Evolutionary conservation across 2,888 invertebrate genomes (phyloP), one percentile per base, ranked within the genome.

Genomic region (Drosophila ezoana): DNA sequence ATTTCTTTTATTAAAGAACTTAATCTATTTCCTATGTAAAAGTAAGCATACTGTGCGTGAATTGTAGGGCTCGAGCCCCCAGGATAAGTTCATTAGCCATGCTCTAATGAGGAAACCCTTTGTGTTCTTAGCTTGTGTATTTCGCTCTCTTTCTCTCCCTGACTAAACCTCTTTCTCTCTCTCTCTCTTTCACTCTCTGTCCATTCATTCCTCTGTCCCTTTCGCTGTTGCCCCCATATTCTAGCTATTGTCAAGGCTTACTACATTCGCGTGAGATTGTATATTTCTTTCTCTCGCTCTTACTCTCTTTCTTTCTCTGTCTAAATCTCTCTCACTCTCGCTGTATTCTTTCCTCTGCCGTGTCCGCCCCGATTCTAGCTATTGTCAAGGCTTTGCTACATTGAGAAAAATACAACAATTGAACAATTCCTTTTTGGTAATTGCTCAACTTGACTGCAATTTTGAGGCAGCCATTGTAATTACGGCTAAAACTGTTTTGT

Each of bases 381-480:
- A 41, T 77, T 64, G 62, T 63, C 35, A 51, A 57, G 59, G 65
- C 49, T 66, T 45, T 43, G 57, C 61, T 16, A 40, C 41, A 56
- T 59, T 49, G 14, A 23, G 56, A 56, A 56, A 65, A 40, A 33
- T 65, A 43, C 66, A 76, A 76, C 67, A 77, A 67, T 63, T 63
- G 76, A 63, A 72, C 67, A 72, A 77, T 77, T 63, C 40, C 56
- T 68, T 61, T 61, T 67, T 61, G 58, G 76, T 76, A 72, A 76
- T 76, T 76, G 76, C 64, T 77, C 76, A 76, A 76, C 78, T 76
- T 76, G 79, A 76, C 78, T 76, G 76, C 74, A 78, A 65, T 74
- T 78, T 60, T 69, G 65, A 69, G 63, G 74, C 28, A 49, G 62
- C 65, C 73, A 69, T 63, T 74, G 74, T 78, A 73, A 78, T 73